Percentiles rank a stretch among this genome's conserved stretches.
Conservation (phyloP, 1,140 invertebrate genomes). For the Rhyacophila brunnea region DNA sequence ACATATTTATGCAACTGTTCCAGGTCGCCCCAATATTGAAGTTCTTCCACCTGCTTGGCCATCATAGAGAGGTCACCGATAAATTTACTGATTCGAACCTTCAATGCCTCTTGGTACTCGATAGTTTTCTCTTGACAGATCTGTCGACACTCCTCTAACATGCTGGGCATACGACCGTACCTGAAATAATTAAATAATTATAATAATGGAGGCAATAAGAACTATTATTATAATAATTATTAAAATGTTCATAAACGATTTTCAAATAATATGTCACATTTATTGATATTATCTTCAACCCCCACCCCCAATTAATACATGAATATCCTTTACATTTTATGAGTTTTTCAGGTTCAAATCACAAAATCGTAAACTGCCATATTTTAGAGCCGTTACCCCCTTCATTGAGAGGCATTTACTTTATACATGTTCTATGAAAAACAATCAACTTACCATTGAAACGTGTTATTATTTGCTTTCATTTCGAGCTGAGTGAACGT, state of each 20-base stretch:
- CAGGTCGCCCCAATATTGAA: constrained; percentile 87
- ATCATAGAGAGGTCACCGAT: constrained; percentile 79
- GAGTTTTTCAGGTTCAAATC: too few species aligned
- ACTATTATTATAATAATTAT: too few species aligned
- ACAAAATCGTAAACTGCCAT: too few species aligned
- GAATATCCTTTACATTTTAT: too few species aligned
- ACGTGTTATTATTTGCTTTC: constrained; percentile 81
- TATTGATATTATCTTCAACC: too few species aligned
- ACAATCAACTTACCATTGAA: constrained; percentile 75
- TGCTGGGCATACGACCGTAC: constrained; percentile 72
- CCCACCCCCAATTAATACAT: too few species aligned
- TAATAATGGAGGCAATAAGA: too few species aligned
- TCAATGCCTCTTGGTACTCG: constrained; percentile 76
- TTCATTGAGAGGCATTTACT: neutral
- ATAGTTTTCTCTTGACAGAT: constrained; percentile 79
- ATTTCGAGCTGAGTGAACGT: constrained; percentile 78
- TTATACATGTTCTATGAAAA: too few species aligned
- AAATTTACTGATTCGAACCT: constrained; percentile 68
- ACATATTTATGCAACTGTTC: constrained; percentile 82
- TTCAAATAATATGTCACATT: too few species aligned
- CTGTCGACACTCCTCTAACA: constrained; percentile 78
- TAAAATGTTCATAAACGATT: too few species aligned
- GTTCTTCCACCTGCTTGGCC: constrained; percentile 78
- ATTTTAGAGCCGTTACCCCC: neutral
- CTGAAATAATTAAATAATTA: too few species aligned